These are phyloP conservation scores for Ornithoptera priamus DNA, from an alignment of 2,888 invertebrate species.

Conservation along the genomic window DNA sequence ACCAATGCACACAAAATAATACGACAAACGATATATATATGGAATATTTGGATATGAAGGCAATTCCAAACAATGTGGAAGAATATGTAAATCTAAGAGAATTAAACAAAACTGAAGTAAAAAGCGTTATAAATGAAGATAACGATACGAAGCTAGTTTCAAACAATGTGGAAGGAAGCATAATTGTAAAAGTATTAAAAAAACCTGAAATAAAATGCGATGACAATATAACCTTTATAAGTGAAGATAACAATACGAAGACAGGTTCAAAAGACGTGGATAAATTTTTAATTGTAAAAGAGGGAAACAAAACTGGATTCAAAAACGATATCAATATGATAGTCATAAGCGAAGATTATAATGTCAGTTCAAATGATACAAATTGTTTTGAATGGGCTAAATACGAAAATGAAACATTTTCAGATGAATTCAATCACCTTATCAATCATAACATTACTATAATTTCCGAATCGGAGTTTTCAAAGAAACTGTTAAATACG, in stretches of 20 bases:
- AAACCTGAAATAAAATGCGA: neutral
- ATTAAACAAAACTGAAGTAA: neutral
- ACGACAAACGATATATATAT: neutral
- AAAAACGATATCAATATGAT: neutral
- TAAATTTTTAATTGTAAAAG: neutral
- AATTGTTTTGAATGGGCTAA: neutral
- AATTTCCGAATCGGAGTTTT: neutral
- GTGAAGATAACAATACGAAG: neutral
- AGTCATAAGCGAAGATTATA: neutral
- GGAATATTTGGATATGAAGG: neutral
- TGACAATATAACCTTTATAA: neutral
- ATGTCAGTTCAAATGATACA: neutral
- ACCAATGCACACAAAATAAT: conserved; percentile 1
- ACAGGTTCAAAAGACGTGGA: neutral
- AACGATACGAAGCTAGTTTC: neutral
- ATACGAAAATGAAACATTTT: neutral
- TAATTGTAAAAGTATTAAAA: neutral
- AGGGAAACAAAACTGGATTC: neutral
- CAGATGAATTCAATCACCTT: neutral
- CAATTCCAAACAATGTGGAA: neutral
- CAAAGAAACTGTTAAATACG: conserved; percentile 4
- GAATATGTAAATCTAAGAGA: neutral
- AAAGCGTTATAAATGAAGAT: neutral
- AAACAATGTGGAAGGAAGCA: neutral
- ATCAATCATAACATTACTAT: neutral